phyloP scores from a whole-genome alignment of 2,888 invertebrate species.

The Chalcis sispes region DNA sequence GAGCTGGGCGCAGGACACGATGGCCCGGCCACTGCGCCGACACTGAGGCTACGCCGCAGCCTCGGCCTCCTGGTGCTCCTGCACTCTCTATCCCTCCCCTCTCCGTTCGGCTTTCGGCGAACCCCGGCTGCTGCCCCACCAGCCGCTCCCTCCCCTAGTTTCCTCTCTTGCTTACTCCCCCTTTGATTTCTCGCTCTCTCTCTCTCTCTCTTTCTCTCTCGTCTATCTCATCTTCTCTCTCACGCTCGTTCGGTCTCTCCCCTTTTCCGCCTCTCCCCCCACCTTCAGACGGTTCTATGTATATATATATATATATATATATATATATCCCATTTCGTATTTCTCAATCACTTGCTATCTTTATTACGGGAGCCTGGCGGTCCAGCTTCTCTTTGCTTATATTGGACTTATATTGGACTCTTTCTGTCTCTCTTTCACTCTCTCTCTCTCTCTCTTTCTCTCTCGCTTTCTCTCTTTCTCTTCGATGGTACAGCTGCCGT shows the following conservation, averaged over 20 bases:
- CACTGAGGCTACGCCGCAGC: constrained; percentile 67
- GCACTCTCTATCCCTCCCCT: constrained; percentile 28
- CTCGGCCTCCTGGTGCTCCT: constrained; percentile 40
- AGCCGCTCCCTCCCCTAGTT: constrained; percentile 40
- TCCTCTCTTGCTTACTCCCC: not conserved
- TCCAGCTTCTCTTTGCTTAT: not conserved
- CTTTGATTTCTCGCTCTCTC: not conserved
- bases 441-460: constrained; percentile 14
- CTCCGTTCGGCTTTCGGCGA: constrained; percentile 27
- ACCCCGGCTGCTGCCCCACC: constrained; percentile 32
- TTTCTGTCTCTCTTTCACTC: no score
- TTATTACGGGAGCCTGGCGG: constrained; percentile 37
- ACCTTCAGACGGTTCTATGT: constrained; percentile 9
- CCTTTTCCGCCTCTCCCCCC: constrained; percentile 31
- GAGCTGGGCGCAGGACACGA: constrained; percentile 70
- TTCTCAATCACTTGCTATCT: constrained; percentile 53
- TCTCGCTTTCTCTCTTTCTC: constrained; percentile 18
- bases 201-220: not conserved
- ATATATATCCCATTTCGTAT: constrained; percentile 40
- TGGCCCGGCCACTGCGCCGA: constrained; percentile 76
- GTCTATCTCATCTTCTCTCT: constrained; percentile 12
- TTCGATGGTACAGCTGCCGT: no score
- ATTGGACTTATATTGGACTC: not conserved
- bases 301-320: not conserved
- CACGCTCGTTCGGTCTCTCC: constrained; percentile 8